These are phyloP conservation scores for Hybognathus amarus DNA, from an alignment of 2,797 vertebrate genomes.

Conservation along the genomic window DNA sequence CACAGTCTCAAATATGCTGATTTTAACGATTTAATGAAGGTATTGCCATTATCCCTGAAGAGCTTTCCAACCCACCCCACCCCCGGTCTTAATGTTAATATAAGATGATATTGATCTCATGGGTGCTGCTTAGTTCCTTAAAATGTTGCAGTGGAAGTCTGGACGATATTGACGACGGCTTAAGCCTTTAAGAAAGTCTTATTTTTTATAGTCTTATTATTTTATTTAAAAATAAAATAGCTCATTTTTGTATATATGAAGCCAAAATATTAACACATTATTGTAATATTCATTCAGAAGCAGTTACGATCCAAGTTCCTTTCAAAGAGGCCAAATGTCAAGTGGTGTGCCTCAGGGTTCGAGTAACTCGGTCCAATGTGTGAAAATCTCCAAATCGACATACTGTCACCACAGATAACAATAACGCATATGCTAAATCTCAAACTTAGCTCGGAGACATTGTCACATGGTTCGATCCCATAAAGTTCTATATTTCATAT, in stretches of 20 bases:
- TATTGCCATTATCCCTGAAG: not conserved
- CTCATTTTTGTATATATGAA: not conserved
- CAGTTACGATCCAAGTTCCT: not conserved
- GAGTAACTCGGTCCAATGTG: not conserved
- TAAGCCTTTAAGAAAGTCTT: not conserved
- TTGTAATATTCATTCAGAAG: not conserved
- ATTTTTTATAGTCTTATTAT: no score
- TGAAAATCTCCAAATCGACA: not conserved
- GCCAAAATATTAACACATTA: not conserved
- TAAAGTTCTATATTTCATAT: not conserved
- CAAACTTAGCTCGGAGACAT: not conserved
- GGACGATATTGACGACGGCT: not conserved
- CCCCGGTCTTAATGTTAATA: slow-evolving; percentile 30
- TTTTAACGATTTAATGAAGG: slow-evolving; percentile 50
- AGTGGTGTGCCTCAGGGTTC: slow-evolving; percentile 20
- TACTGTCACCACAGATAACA: not conserved
- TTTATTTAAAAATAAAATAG: not conserved
- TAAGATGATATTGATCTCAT: slow-evolving; percentile 34
- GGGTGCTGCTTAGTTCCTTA: slow-evolving; percentile 20
- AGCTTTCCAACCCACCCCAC: not conserved
- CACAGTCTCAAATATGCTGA: slow-evolving; percentile 27
- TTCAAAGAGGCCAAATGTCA: not conserved
- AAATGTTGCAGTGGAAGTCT: slow-evolving; percentile 25
- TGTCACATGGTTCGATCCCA: not conserved
- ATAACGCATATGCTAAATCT: not conserved